A percentile compares a stretch with the other conserved stretches of the same genome.
Conservation (phyloP, 2,113 vertebrate species). For the Gnathonemus longibarbis region DNA sequence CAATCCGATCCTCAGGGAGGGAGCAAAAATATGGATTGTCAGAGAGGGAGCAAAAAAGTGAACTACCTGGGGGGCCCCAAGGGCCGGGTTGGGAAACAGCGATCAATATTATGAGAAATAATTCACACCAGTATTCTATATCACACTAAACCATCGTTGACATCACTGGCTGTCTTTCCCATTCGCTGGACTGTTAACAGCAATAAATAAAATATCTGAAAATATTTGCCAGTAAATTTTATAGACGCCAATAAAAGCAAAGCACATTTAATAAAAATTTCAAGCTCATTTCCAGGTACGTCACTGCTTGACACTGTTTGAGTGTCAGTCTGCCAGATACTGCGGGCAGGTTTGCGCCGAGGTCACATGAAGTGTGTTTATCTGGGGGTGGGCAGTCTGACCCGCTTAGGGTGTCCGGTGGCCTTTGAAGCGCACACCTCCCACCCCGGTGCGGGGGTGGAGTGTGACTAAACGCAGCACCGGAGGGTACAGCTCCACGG, state of each 20-base stretch:
- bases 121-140: not conserved
- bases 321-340: not conserved
- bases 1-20: not conserved
- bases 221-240: not conserved
- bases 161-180: not conserved
- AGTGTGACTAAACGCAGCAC: conserved; percentile 70
- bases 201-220: not conserved
- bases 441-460: not conserved
- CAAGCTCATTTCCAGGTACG: not conserved
- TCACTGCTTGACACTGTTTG: not conserved
- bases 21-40: not conserved
- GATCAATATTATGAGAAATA: not conserved
- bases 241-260: not conserved
- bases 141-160: not conserved
- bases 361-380: not conserved
- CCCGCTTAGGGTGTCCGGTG: not conserved
- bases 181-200: not conserved
- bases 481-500: conserved; percentile 47
- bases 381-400: not conserved
- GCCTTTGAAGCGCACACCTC: conserved; percentile 8
- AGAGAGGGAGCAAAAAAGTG: not conserved
- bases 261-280: not conserved
- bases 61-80: not conserved
- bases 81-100: not conserved
- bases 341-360: not conserved